Conservation (phyloP, 2,797 vertebrate species). For the Gymnoscopelus braueri region DNA sequence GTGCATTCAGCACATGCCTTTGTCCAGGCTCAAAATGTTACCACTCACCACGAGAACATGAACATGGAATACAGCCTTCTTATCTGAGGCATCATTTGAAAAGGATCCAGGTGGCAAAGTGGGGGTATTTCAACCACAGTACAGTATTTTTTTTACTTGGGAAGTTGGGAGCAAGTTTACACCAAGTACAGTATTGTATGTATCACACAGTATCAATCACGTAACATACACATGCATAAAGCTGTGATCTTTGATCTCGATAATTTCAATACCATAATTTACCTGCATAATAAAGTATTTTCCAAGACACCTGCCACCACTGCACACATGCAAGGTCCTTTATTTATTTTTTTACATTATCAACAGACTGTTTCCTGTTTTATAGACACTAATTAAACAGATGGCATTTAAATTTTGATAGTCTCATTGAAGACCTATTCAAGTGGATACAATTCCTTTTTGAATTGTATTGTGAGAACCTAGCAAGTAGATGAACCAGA, state of each 20-base stretch:
- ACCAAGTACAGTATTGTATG: constrained; percentile 36
- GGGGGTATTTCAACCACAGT: constrained; percentile 21
- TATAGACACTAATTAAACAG: constrained; percentile 33
- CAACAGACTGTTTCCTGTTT: constrained; percentile 15
- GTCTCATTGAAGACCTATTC: constrained; percentile 29
- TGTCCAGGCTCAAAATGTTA: constrained; percentile 4
- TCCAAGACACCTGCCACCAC: constrained; percentile 22
- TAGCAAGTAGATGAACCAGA: constrained; percentile 32
- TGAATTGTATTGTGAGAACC: constrained; percentile 29
- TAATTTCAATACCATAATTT: constrained; percentile 26
- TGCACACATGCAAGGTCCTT: constrained; percentile 34
- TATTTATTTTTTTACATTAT: constrained; percentile 10
- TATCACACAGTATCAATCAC: constrained; percentile 62
- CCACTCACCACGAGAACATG: constrained; percentile 30
- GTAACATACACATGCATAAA: constrained; percentile 64
- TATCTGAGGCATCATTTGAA: constrained; percentile 30
- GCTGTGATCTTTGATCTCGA: constrained; percentile 20
- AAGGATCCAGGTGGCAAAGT: constrained; percentile 24
- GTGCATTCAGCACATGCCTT: background rate
- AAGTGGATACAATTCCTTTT: constrained; percentile 24
- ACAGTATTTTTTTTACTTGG: constrained; percentile 3
- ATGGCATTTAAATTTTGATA: constrained; percentile 33
- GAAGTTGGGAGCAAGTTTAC: constrained; percentile 44
- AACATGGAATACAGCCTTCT: constrained; percentile 23
- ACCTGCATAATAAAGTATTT: constrained; percentile 36